Evolutionary conservation across 2,113 vertebrate genomes (phyloP), one percentile per base, ranked within the genome.

Genomic region (Muntiacus reevesi): DNA sequence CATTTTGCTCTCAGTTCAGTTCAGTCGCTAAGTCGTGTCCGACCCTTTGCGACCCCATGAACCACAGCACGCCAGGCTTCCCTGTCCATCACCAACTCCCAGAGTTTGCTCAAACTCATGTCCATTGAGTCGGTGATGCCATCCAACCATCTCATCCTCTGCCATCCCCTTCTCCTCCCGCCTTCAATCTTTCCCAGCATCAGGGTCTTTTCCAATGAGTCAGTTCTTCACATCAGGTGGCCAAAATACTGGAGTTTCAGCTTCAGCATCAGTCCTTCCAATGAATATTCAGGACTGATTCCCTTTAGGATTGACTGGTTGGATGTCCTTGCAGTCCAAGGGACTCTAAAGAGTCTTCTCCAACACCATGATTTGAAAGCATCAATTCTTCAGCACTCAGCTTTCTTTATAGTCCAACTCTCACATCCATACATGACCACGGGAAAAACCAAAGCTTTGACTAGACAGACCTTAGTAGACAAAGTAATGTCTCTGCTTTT

Each of bases 371-470:
- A 8, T n/a, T n/a, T 16, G 15, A 67, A 67, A n/a, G 33, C 33
- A 67, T 67, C 16, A 9, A 5, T n/a, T 67, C 62, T 67, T n/a
- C 0, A 1, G 62, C 0, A 0, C 7, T 67, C 33, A n/a, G 33
- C 62, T n/a, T 67, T 67, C 62, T 67, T 67, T 5, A 67, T 2
- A 67, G 33, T 67, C 62, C 33, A n/a, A n/a, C 16, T 17, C 62
- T 67, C 62, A 67, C 62, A n/a, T n/a, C 33, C 62, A n/a, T n/a
- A n/a, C 62, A n/a, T n/a, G 33, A 67, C 62, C 1, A 67, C 62
- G 0, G 33, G 33, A 67, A 19, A 62, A 67, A 67, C 9, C 64
- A 71, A 2, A 36, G 64, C 17, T 6, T 71, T 36, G n/a, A 36
- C n/a, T 21, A 71, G n/a, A 71, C 4, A 0, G n/a, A 23, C 17